Evolutionary conservation across 2,797 vertebrate genomes (phyloP), one percentile per base, ranked within the genome.

Genomic region (Rhabdomys pumilio): DNA sequence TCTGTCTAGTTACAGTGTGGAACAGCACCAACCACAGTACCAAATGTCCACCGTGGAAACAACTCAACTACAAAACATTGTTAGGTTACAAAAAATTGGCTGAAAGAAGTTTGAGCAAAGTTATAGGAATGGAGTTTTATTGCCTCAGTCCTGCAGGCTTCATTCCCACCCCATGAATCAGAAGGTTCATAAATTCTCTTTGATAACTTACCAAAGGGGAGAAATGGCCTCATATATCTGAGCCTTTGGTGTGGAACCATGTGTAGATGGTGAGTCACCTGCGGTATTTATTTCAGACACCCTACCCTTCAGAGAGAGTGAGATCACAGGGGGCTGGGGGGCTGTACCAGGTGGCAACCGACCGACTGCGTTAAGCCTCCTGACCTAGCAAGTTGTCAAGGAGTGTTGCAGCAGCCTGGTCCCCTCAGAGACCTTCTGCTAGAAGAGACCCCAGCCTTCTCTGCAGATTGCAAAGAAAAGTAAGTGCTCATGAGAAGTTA

Each of bases 101-200:
- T 77, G 55, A 82, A 96, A 97, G 85, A 93, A 91, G 63, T 90
- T 76, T 73, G 47, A 79, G 73, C 20, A 89, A 92, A 97, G 92
- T 83, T 92, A 61, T 9, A 26, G n/a, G 83, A 96, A 65, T 80
- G 57, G 38, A 75, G 50, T 91, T 96, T 97, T 95, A 96, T 79
- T 95, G 55, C 83, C 17, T 82, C 69, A 31, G 63, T 96, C 94
- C 95, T 96, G 92, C 77, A n/a, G 82, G 72, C 79, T 95, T 91
- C 82, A 86, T 91, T 63, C 59, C 72, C 95, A 93, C 53, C 80
- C 89, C 92, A 82, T 95, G 91, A 96, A 96, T 96, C 91, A 87
- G 93, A 96, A 88, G 69, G 83, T 95, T 95, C 94, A 75, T 96
- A 97, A 97, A 97, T 97, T 95, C 96, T 96, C n/a, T 94, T 94